Conservation (phyloP, 2,113 vertebrate genomes). For the Mesoclemmys tuberculata region DNA sequence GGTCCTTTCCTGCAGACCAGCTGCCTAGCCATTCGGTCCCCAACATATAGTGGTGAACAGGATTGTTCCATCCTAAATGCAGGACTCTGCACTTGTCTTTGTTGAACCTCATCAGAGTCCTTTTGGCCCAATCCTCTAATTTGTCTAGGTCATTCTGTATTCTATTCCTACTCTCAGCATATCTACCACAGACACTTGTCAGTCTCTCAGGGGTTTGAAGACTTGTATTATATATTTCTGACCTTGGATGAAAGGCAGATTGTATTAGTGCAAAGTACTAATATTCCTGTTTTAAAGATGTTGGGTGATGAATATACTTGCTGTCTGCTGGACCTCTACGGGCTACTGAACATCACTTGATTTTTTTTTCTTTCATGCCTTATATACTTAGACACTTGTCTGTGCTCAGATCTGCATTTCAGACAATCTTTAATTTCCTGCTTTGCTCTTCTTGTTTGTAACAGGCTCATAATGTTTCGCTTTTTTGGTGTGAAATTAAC, state of each 20-base stretch:
- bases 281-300: not conserved
- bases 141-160: no score
- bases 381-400: not conserved
- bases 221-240: not conserved
- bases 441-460: not conserved
- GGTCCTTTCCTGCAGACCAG: no score
- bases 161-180: no score
- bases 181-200: no score
- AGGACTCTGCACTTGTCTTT: no score
- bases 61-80: no score
- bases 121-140: no score
- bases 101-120: no score
- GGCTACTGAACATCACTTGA: not conserved
- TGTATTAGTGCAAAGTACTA: not conserved
- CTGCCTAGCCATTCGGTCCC: no score
- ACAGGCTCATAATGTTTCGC: not conserved
- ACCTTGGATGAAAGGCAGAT: not conserved
- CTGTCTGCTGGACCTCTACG: not conserved
- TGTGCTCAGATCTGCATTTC: not conserved
- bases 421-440: not conserved
- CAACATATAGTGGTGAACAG: no score
- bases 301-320: not conserved
- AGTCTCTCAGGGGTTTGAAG: not conserved
- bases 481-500: not conserved
- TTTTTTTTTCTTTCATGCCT: fast-evolving